Conservation (phyloP, 2,113 vertebrate species). For the Tragelaphus imberbis region DNA sequence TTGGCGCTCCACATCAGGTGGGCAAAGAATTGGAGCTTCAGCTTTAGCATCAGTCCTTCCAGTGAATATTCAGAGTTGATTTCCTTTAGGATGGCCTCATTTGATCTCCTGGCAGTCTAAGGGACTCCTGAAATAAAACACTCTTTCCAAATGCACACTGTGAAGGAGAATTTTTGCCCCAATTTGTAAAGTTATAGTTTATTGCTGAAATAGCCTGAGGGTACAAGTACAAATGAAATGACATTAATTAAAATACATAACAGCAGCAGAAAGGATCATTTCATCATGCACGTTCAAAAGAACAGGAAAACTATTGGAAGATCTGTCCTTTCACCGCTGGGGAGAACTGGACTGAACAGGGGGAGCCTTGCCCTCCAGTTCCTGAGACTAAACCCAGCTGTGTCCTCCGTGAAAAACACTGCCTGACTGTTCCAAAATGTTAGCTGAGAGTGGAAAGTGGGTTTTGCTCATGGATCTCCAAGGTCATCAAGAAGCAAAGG, state of each 20-base stretch:
- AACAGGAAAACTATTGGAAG: neutral
- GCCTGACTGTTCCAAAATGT: neutral
- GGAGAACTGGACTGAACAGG: neutral
- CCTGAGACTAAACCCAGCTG: neutral
- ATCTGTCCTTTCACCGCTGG: neutral
- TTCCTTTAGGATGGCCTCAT: neutral
- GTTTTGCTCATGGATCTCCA: neutral
- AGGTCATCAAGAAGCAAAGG: neutral
- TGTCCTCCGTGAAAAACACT: accelerated
- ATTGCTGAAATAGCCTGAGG: constrained; percentile 25
- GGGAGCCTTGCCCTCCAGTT: neutral
- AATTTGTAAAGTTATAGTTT: constrained; percentile 37
- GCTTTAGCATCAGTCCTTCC: neutral
- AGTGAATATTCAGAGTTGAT: neutral
- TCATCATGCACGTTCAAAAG: neutral
- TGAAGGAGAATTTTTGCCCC: constrained; percentile 6
- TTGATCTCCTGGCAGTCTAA: neutral
- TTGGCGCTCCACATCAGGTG: neutral
- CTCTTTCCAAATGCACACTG: neutral
- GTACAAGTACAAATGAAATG: constrained; percentile 8
- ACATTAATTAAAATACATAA: constrained; percentile 26
- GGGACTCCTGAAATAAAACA: neutral
- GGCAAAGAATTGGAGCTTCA: neutral
- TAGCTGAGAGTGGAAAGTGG: accelerated
- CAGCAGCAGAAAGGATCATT: neutral